phyloP scores from a whole-genome alignment of 1,140 invertebrate species.

The Maniola jurtina region DNA sequence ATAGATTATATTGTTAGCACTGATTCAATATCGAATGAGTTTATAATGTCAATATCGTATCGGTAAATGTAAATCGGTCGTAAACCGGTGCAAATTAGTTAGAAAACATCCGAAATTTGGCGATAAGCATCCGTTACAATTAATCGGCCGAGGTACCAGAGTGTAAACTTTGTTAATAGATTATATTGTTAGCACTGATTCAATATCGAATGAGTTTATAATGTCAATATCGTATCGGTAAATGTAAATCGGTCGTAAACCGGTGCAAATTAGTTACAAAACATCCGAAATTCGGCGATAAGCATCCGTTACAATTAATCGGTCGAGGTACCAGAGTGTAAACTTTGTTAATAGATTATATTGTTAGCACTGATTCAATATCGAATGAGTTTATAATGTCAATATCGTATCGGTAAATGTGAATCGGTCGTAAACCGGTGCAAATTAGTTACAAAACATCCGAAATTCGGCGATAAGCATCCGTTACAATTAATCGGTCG shows the following conservation, averaged over 20 bases:
- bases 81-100: neutral
- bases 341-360: neutral
- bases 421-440: neutral
- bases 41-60: too few relatives aligned
- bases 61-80: too few relatives aligned
- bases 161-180: neutral
- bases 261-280: slow-evolving; percentile 3
- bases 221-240: too few relatives aligned
- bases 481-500: slow-evolving; percentile 11
- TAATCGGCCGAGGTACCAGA: neutral
- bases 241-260: neutral
- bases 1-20: neutral
- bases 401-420: neutral
- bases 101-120: neutral
- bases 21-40: too few relatives aligned
- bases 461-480: slow-evolving; percentile 7
- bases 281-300: neutral
- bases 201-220: too few relatives aligned
- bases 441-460: slow-evolving; percentile 9
- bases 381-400: too few relatives aligned
- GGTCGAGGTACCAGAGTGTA: neutral
- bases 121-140: neutral
- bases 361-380: too few relatives aligned
- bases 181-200: neutral
- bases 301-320: slow-evolving; percentile 1